Evolutionary conservation across 2,113 vertebrate species (phyloP).

Genomic region (Motacilla alba): DNA sequence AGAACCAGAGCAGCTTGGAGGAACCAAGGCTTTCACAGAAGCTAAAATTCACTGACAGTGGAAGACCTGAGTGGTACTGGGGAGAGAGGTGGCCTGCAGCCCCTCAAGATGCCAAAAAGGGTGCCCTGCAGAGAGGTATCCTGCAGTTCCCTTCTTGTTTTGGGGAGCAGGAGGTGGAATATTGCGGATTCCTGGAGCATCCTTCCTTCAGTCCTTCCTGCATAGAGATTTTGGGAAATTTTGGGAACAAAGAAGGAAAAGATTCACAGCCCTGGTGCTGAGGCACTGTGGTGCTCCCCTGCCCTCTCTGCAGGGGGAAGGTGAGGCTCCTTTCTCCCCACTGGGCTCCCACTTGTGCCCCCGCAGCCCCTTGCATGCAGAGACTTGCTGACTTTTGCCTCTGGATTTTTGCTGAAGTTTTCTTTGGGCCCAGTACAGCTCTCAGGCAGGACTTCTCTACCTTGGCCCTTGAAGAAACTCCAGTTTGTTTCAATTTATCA

Average conservation of each 20-base stretch:
- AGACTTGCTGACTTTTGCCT: background rate
- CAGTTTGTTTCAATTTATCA: background rate
- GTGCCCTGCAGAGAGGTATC: background rate
- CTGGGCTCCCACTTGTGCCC: background rate
- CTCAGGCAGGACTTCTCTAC: background rate
- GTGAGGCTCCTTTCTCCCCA: background rate
- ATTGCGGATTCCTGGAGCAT: background rate
- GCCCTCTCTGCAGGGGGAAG: background rate
- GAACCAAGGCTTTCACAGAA: background rate
- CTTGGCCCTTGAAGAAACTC: background rate
- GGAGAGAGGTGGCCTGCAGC: background rate
- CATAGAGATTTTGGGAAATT: background rate
- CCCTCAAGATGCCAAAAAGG: rapidly evolving
- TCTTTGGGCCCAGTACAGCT: background rate
- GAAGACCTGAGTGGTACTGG: background rate
- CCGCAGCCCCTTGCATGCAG: rapidly evolving
- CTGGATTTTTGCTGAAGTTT: conserved; percentile 41
- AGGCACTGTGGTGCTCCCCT: background rate
- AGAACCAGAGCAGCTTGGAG: background rate
- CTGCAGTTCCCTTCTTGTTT: background rate
- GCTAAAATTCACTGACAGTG: background rate
- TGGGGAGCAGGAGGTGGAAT: background rate
- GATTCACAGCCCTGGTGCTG: background rate
- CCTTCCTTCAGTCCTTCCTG: background rate
- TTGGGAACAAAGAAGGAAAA: background rate